These are phyloP conservation scores for Chiloscyllium punctatum DNA, from an alignment of 2,797 vertebrate genomes.

Conservation along the genomic window DNA sequence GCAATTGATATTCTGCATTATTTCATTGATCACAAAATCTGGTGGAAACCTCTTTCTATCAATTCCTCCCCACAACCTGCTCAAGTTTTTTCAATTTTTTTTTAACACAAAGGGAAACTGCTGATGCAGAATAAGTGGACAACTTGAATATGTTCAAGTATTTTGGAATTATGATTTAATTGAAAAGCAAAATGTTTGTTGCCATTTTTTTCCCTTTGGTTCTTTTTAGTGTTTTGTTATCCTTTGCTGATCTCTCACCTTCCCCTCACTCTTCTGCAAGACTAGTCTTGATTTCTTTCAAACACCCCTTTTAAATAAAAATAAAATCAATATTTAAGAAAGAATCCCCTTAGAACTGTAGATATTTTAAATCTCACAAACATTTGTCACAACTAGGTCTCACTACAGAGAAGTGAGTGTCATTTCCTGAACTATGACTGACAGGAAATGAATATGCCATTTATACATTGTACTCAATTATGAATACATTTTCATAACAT, in stretches of 20 bases:
- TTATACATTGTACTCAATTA: background rate
- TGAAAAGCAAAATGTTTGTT: background rate
- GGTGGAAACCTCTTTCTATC: background rate
- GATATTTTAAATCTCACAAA: background rate
- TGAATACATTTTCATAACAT: background rate
- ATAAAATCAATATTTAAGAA: background rate
- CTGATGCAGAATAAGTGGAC: background rate
- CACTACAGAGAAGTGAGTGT: background rate
- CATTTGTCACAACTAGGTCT: background rate
- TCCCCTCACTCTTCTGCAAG: background rate
- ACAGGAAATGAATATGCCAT: background rate
- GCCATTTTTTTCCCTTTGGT: background rate
- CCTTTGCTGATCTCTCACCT: background rate
- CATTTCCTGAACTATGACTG: background rate
- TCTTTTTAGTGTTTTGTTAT: background rate
- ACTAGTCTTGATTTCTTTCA: background rate
- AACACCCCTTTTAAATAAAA: background rate
- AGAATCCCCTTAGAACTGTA: too few species aligned
- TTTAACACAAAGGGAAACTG: background rate
- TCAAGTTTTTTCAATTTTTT: background rate
- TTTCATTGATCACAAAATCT: background rate
- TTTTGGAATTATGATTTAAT: background rate
- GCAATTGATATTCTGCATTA: background rate
- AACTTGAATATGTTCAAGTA: background rate
- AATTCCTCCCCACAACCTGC: background rate